Evolutionary conservation across 2,113 vertebrate species (phyloP).

Genomic region (Pachyramphus minor): DNA sequence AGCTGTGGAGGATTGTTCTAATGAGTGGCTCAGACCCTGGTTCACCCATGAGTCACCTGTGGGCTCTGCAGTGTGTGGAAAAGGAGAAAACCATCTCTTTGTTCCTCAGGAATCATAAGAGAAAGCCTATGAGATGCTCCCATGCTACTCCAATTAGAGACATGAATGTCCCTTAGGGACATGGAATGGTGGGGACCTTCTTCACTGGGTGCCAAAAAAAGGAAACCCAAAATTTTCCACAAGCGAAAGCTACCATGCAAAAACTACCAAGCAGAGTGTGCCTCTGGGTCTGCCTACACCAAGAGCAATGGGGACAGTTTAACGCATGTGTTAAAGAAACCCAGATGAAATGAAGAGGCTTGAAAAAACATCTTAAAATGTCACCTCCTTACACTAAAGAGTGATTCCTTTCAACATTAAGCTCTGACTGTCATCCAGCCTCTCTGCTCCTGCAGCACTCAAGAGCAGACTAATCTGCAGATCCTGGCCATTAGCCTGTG

Average conservation of each 20-base stretch:
- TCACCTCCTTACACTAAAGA: background rate
- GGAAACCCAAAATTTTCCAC: background rate
- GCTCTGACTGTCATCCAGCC: background rate
- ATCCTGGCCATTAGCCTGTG: background rate
- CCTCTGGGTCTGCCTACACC: background rate
- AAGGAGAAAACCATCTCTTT: background rate
- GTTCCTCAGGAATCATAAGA: background rate
- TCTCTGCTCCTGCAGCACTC: background rate
- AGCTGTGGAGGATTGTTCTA: background rate
- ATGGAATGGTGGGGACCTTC: background rate
- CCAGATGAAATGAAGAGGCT: background rate
- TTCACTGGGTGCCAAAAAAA: background rate
- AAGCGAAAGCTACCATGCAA: background rate
- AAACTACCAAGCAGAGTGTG: background rate
- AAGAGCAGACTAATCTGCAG: background rate
- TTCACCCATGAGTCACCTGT: background rate
- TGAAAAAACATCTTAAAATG: background rate
- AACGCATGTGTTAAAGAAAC: background rate
- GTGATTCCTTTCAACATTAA: accelerated
- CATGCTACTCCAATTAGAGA: background rate
- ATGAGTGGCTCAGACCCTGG: background rate
- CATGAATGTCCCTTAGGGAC: background rate
- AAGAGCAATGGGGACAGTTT: background rate
- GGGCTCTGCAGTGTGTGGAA: background rate
- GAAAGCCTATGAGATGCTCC: background rate